Base-by-base conservation (phyloP, 2,797 vertebrate species). In the Epinephelus malabaricus region DNA sequence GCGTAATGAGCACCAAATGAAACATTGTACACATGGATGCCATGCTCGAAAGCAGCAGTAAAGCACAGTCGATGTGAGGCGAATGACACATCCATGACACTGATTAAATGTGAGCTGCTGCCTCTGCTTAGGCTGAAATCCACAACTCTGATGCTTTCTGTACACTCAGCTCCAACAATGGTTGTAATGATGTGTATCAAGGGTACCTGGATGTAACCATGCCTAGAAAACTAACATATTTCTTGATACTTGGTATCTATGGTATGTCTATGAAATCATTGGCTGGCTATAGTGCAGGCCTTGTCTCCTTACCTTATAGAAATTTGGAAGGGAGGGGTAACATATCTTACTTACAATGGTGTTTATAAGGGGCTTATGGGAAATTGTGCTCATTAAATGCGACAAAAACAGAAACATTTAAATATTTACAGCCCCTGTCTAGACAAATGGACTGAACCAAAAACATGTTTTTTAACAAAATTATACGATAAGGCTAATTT, bases 1-100 rank as follows among this genome's bases (percentile, higher is more conserved):
- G 80, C 60, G 53, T 89, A 90, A 89, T 78, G 79, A 92, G 84
- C 81, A 67, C 60, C 78, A 82, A 86, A 86, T 84, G 54, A 78
- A 90, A 83, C 77, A 49, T 11, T 74, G 83, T 80, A 78, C 64
- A 76, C 79, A 68, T 3, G 30, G 79, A 83, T 73, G 61, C 56
- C 66, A 30, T 15, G 74, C 64, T 72, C 75, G 68, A 84, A 79
- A 81, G 80, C 64, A 53, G 73, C 67, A 34, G 74, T 64, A 45
- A 70, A 67, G 77, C 53, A 4, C 60, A 23, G 18, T 70, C 60
- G 81, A 82, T 71, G 79, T 58, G 78, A 81, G 54, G 69, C 17
- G 5, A 69, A 69, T 66, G 82, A 76, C 79, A 76, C 71, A 63
- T 82, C 50, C 56, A 38, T 60, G 78, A 77, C 71, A 59, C 50